These are phyloP conservation scores for Diadromus collaris DNA, from an alignment of 2,888 invertebrate species.

Conservation along the genomic window DNA sequence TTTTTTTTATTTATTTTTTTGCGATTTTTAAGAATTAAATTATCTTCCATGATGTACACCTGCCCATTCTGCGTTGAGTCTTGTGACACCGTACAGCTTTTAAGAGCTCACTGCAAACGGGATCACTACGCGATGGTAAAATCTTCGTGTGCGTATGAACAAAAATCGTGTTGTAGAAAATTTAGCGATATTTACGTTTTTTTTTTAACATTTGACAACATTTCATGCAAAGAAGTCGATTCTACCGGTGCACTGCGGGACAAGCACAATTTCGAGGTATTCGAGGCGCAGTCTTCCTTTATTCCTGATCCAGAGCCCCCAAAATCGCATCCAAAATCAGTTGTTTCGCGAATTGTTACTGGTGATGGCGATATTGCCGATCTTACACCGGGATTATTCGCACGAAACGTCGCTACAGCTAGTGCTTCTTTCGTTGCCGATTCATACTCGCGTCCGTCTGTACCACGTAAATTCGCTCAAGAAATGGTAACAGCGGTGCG, in stretches of 20 bases:
- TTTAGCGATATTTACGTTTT: slow-evolving; percentile 50
- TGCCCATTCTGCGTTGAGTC: slow-evolving; percentile 42
- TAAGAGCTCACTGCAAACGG: slow-evolving; percentile 43
- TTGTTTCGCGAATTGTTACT: background rate
- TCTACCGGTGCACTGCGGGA: background rate
- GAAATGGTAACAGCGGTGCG: background rate
- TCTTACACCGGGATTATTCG: slow-evolving; percentile 8
- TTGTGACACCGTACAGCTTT: slow-evolving; percentile 7
- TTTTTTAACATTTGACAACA: slow-evolving; percentile 34
- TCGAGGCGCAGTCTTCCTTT: background rate
- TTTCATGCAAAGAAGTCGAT: background rate
- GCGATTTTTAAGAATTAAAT: background rate
- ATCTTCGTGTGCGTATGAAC: slow-evolving; percentile 34
- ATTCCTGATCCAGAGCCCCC: background rate
- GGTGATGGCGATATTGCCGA: background rate
- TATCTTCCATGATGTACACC: slow-evolving; percentile 37
- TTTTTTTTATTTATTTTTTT: background rate
- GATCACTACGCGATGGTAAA: slow-evolving; percentile 29
- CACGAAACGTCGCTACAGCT: slow-evolving; percentile 16
- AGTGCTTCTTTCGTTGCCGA: slow-evolving; percentile 6
- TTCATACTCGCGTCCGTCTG: slow-evolving; percentile 9
- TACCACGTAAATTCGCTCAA: background rate
- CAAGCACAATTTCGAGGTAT: background rate
- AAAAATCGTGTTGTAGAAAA: slow-evolving; percentile 43
- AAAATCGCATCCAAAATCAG: slow-evolving; percentile 4